These are phyloP conservation scores for Platyrinchus mystaceus DNA, from an alignment of 2,797 vertebrate genomes.

Conservation along the genomic window DNA sequence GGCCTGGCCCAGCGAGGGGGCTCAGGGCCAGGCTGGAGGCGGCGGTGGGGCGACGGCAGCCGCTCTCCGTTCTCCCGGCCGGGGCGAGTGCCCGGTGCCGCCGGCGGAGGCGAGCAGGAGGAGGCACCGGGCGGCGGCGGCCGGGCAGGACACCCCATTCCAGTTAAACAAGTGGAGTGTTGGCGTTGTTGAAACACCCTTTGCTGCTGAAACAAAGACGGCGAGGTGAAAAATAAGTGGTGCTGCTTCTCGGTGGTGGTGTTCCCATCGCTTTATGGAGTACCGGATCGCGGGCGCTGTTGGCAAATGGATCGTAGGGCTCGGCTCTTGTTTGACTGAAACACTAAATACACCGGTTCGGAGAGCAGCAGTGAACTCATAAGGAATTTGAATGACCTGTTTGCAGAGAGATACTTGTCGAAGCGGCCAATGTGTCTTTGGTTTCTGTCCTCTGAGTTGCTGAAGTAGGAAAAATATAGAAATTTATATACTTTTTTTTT, in stretches of 20 bases:
- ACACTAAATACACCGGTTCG: accelerated
- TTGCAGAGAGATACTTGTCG: not conserved
- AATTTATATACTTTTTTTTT: not conserved
- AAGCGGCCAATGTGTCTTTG: not conserved
- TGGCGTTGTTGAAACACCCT: not conserved
- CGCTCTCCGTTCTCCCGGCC: not conserved
- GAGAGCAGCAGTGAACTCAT: accelerated
- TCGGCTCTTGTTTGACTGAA: accelerated
- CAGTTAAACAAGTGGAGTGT: accelerated
- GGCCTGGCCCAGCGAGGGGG: not conserved
- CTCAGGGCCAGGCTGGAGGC: not conserved
- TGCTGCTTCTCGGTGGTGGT: accelerated
- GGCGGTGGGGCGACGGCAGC: not conserved
- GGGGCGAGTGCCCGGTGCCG: not conserved
- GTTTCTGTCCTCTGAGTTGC: not conserved
- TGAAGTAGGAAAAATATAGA: not conserved
- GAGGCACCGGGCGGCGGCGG: not conserved
- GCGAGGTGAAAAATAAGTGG: accelerated
- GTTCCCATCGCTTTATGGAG: too few relatives aligned
- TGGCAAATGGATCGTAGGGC: accelerated
- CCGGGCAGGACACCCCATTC: not conserved
- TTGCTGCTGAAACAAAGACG: not conserved
- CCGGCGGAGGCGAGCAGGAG: not conserved
- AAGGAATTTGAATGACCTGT: not conserved
- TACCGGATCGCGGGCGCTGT: accelerated